These are phyloP conservation scores for Amyelois transitella DNA, from an alignment of 1,140 invertebrate species.

Conservation along the genomic window DNA sequence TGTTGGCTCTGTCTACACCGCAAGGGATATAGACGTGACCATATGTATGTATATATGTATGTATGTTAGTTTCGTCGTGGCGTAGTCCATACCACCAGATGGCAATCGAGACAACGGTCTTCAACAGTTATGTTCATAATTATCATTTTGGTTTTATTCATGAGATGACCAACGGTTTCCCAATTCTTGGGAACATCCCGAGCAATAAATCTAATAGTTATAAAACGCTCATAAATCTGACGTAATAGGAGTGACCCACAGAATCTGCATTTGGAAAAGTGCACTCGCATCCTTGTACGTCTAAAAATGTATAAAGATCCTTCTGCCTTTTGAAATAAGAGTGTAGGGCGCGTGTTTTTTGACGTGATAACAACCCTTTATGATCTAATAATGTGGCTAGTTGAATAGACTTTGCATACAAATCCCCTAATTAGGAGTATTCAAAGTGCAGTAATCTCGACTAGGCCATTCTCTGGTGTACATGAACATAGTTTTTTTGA, in stretches of 20 bases:
- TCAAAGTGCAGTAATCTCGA: constrained; percentile 57
- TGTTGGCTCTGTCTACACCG: no score
- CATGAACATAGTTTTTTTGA: constrained; percentile 51
- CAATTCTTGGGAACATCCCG: constrained; percentile 44
- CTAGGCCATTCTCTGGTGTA: constrained; percentile 47
- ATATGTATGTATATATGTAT: no score
- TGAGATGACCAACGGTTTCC: constrained; percentile 40
- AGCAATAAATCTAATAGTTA: constrained; percentile 58
- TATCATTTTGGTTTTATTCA: not conserved
- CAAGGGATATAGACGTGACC: no score
- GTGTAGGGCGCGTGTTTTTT: constrained; percentile 28
- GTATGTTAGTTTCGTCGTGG: no score
- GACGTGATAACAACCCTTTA: constrained; percentile 44
- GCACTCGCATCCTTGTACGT: constrained; percentile 36
- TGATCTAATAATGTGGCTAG: constrained; percentile 59
- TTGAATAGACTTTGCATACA: constrained; percentile 68
- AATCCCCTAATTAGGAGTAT: constrained; percentile 68
- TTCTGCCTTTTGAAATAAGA: not conserved
- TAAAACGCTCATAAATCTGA: constrained; percentile 66
- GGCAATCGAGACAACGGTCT: no score
- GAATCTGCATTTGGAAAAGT: constrained; percentile 47
- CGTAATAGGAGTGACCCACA: constrained; percentile 63
- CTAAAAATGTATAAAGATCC: not conserved
- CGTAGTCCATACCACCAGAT: no score
- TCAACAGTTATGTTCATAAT: not conserved